Evolutionary conservation across 2,113 vertebrate genomes (phyloP).

Genomic region (Rhynchopsitta pachyrhyncha): DNA sequence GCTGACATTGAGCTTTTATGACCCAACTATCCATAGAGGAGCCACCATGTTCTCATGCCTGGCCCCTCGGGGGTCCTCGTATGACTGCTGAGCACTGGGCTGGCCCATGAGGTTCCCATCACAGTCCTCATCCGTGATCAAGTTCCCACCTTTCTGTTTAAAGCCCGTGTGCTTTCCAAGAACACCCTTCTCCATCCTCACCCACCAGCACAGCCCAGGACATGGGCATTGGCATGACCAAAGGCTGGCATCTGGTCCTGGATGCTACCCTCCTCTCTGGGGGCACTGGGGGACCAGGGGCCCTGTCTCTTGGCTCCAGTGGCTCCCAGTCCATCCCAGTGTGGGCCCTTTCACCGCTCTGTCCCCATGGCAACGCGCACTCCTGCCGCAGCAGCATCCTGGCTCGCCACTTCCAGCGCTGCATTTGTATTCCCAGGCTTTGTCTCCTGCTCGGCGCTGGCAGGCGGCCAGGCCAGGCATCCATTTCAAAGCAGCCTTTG

Average conservation of each 20-base stretch:
- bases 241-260: fast-evolving
- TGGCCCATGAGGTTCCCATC: too few species aligned
- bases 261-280: background rate
- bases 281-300: fast-evolving
- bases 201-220: background rate
- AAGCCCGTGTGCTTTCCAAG: background rate
- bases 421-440: slow-evolving; percentile 63
- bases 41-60: background rate
- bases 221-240: fast-evolving
- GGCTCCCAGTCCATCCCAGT: slow-evolving; percentile 31
- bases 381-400: slow-evolving; percentile 25
- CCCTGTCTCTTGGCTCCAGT: background rate
- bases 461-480: slow-evolving; percentile 60
- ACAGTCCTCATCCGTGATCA: background rate
- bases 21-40: background rate
- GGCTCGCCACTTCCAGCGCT: slow-evolving; percentile 9
- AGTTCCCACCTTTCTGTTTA: background rate
- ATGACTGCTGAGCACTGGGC: too few species aligned
- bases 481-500: slow-evolving; percentile 67
- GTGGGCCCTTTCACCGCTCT: background rate
- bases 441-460: slow-evolving; percentile 54
- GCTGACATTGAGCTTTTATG: background rate
- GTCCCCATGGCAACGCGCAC: slow-evolving; percentile 74
- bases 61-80: too few species aligned
- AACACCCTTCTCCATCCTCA: background rate